Evolutionary conservation across 2,888 invertebrate genomes (phyloP).

Genomic region (Strigamia transsilvanica): DNA sequence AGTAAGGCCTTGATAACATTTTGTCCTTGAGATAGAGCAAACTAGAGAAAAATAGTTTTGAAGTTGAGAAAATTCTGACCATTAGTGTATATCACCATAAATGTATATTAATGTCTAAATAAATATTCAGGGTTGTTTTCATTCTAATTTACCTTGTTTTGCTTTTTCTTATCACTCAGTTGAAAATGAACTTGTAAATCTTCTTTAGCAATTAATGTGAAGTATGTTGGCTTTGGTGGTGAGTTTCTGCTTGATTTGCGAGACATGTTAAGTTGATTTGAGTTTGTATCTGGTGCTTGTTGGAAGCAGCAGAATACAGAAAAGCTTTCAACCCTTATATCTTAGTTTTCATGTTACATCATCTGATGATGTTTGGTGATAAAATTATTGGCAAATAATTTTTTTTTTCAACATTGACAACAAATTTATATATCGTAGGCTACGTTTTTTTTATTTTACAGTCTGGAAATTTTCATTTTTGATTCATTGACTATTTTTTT

Average conservation of each 20-base stretch:
- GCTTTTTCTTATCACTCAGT: neutral
- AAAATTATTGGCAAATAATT: too few relatives aligned
- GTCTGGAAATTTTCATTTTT: too few relatives aligned
- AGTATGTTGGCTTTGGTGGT: slow-evolving; percentile 10
- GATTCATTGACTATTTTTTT: too few relatives aligned
- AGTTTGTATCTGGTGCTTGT: too few relatives aligned
- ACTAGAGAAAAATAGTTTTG: neutral
- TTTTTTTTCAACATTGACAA: too few relatives aligned
- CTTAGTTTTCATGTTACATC: too few relatives aligned
- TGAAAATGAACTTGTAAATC: neutral
- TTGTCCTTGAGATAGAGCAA: neutral
- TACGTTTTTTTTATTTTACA: too few relatives aligned
- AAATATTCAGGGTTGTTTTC: neutral
- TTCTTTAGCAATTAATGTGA: neutral
- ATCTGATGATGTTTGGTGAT: too few relatives aligned
- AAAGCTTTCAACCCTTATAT: too few relatives aligned
- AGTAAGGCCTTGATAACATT: neutral
- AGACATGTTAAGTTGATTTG: slow-evolving; percentile 1
- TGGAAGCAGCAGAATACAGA: too few relatives aligned
- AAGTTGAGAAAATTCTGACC: neutral
- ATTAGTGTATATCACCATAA: too few relatives aligned
- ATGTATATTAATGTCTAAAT: neutral
- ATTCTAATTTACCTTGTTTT: neutral
- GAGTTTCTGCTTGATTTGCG: slow-evolving; percentile 1
- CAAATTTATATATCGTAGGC: too few relatives aligned